phyloP scores from a whole-genome alignment of 2,888 invertebrate species.

The Metallyticus violacea region DNA sequence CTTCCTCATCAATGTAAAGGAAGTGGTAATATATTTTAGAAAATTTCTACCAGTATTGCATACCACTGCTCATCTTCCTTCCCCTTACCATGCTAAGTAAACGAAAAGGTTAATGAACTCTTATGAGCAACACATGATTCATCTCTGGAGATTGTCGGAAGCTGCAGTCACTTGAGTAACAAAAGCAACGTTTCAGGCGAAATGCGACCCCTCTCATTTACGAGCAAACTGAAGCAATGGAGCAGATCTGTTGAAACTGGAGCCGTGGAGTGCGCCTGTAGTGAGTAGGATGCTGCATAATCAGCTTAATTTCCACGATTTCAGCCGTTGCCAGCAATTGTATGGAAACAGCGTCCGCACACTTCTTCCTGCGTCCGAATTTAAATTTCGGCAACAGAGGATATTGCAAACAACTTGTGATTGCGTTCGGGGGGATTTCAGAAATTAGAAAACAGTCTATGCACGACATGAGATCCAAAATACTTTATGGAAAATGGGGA shows the following conservation, averaged over 20 bases:
- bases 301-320: neutral
- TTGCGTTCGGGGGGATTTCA: too few species aligned
- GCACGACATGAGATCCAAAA: too few species aligned
- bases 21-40: too few species aligned
- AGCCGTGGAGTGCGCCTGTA: neutral
- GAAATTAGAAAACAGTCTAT: too few species aligned
- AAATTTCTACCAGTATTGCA: neutral
- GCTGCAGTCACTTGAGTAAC: neutral
- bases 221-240: neutral
- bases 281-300: neutral
- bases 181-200: neutral
- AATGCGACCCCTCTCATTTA: neutral
- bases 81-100: neutral
- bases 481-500: too few species aligned
- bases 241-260: neutral
- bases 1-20: too few species aligned
- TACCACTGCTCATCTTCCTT: neutral
- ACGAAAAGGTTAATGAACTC: neutral
- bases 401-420: too few species aligned
- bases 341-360: too few species aligned
- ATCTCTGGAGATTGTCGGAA: neutral
- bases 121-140: neutral
- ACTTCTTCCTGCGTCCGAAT: too few species aligned
- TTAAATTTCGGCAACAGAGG: too few species aligned
- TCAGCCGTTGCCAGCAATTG: neutral